Evolutionary conservation across 2,888 invertebrate genomes (phyloP), one percentile per base, ranked within the genome.

Genomic region (Cephus spinipes): DNA sequence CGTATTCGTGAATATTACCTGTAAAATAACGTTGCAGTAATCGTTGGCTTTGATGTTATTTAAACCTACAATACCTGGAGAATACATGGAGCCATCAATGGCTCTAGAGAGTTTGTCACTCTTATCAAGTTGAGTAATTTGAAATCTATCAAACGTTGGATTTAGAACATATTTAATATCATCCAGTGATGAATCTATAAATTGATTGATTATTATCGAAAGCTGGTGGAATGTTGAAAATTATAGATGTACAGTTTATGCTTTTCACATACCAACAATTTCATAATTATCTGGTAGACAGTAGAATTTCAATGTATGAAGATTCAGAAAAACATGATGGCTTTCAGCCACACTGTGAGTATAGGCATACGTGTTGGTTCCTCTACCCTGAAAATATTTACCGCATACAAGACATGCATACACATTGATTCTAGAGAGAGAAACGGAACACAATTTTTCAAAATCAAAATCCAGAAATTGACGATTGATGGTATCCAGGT

Each of bases 31-130:
- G 93, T 99, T 99, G 91, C 99, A 99, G 90, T 99, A 99, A 92
- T 99, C 99, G 92, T 99, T 99, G 4, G 98, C 99, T 92, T 99
- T 99, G 85, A 99, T 99, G 91, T 99, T 99, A 90, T 99, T 99
- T 75, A 99, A 93, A 0, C 98, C 98, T 32, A 99, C 98, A 88
- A 99, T 98, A 79, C 98, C 99, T 4, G 99, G 99, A 89, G 97
- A 95, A 92, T 99, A 99, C 90, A 98, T 95, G 0, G 98, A 97
- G 12, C 98, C 98, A 92, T 99, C 99, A 83, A 98, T 98, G 0
- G 99, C 99, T 87, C 99, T 93, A 0, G 97, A 98, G 92, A 97
- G 94, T 91, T 98, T 98, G 11, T 95, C 95, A 88, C 94, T 95
- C 11, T 92, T 92, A 89, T 99, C 98, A 85, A 99, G 90, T 77